A percentile compares a stretch with the other conserved stretches of the same genome.
phyloP scores from a whole-genome alignment of 1,140 invertebrate genomes.

The Bacillus rossius region DNA sequence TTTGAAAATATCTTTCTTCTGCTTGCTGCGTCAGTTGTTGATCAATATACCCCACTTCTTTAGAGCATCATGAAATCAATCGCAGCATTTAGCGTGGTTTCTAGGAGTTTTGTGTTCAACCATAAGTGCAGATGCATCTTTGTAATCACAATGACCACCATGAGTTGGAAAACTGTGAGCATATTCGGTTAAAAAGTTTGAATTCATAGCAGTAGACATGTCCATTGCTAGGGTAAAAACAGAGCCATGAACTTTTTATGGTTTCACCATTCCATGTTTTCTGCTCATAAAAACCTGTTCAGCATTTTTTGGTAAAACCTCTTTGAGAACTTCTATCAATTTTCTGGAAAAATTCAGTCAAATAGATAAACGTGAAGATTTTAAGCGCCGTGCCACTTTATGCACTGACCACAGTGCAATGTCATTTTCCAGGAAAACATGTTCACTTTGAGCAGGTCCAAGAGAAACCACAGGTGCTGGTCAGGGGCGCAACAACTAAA shows the following conservation, averaged over 20 bases:
- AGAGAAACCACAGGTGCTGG: no score
- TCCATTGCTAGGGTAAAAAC: constrained; percentile 15
- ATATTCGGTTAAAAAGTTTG: constrained; percentile 10
- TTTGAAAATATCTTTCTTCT: no score
- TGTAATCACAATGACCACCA: constrained; percentile 19
- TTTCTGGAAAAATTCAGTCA: neutral
- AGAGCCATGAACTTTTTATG: constrained; percentile 17
- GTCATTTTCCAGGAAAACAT: neutral
- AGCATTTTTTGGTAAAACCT: neutral
- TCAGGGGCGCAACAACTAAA: no score
- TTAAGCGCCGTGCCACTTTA: neutral
- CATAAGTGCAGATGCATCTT: constrained; percentile 14
- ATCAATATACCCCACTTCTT: constrained; percentile 15
- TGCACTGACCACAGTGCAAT: constrained; percentile 9
- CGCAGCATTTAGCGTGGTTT: constrained; percentile 12
- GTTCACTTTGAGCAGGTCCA: neutral
- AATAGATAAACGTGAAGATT: constrained; percentile 6
- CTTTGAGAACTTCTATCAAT: neutral
- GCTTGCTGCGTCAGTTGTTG: constrained; percentile 12
- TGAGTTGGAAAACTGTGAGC: constrained; percentile 15
- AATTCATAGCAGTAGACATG: constrained; percentile 19
- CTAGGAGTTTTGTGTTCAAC: no score
- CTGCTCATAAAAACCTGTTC: constrained; percentile 3
- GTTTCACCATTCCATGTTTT: constrained; percentile 12
- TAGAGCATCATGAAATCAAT: constrained; percentile 11